Percentiles rank a stretch among this genome's conserved stretches.
phyloP scores from a whole-genome alignment of 35 echinoderm and acorn worm genomes.

The Apostichopus parvimensis region DNA sequence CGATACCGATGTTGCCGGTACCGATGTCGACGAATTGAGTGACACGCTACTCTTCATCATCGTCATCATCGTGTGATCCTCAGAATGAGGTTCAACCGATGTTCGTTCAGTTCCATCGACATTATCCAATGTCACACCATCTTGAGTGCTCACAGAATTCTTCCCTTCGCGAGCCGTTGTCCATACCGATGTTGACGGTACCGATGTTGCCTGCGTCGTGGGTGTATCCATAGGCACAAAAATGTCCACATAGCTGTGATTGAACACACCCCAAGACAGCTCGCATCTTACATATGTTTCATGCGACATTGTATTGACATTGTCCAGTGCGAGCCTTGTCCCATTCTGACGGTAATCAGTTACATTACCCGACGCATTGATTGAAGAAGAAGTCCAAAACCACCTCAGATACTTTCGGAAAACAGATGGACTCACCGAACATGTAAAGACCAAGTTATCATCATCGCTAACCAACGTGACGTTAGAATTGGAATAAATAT shows the following conservation, averaged over 20 bases:
- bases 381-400: background rate
- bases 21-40: background rate
- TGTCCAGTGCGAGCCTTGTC: background rate
- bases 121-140: background rate
- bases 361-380: background rate
- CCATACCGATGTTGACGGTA: background rate
- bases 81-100: background rate
- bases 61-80: background rate
- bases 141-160: background rate
- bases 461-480: background rate
- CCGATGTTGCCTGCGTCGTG: background rate
- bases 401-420: background rate
- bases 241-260: background rate
- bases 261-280: background rate
- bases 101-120: background rate
- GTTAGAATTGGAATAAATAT: background rate
- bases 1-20: background rate
- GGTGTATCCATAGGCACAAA: background rate
- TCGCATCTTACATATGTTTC: background rate
- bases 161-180: background rate
- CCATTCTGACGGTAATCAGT: background rate
- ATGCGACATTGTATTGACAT: background rate
- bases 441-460: background rate
- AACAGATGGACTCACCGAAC: background rate
- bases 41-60: background rate